Conservation (phyloP, 2,797 vertebrate genomes). For the Tolypeutes matacus region DNA sequence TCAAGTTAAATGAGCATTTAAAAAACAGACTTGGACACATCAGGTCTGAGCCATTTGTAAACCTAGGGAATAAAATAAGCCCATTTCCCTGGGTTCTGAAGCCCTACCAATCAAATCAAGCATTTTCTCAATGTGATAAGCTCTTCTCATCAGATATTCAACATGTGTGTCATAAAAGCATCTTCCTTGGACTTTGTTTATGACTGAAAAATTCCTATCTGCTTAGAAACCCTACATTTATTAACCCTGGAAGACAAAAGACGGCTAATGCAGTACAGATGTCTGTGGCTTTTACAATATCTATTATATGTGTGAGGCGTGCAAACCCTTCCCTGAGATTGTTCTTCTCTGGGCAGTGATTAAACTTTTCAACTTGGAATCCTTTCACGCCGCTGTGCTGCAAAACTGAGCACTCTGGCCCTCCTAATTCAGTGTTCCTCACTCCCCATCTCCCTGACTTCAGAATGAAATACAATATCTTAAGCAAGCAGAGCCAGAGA, state of each 20-base stretch:
- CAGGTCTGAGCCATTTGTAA: background rate
- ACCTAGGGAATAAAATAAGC: background rate
- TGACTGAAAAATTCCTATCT: background rate
- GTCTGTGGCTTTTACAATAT: background rate
- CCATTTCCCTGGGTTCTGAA: background rate
- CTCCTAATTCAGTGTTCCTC: conserved; percentile 63
- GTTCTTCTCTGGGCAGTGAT: background rate
- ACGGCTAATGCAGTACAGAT: background rate
- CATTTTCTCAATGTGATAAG: background rate
- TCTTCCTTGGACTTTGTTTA: conserved; percentile 35
- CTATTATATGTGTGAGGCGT: background rate
- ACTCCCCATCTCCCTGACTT: conserved; percentile 60
- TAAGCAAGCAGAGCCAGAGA: conserved; percentile 79
- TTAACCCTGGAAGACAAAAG: background rate
- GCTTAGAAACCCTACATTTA: background rate
- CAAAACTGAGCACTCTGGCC: background rate
- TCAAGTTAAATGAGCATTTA: background rate
- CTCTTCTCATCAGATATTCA: background rate
- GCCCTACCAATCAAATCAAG: background rate
- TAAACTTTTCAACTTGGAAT: conserved; percentile 21
- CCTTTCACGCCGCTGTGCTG: conserved; percentile 20
- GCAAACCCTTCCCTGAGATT: conserved; percentile 39
- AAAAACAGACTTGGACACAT: background rate
- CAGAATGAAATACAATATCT: conserved; percentile 88
- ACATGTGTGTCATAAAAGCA: background rate